A percentile compares a stretch with the other conserved stretches of the same genome.
phyloP scores from a whole-genome alignment of 1,140 invertebrate genomes.

The Drosophila guanche region DNA sequence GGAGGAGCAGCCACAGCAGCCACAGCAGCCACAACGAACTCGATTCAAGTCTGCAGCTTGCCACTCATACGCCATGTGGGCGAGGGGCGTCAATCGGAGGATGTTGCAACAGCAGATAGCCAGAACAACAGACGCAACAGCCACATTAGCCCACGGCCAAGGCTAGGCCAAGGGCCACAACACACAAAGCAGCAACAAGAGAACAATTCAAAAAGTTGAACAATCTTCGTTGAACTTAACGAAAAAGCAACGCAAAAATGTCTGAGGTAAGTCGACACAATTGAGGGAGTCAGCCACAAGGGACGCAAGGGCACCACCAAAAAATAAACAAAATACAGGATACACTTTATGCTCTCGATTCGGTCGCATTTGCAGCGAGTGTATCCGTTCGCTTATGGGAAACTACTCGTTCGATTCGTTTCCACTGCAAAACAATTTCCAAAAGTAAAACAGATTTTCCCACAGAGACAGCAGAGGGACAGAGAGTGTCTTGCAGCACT shows the following conservation, averaged over 20 bases:
- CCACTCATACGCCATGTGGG: constrained; percentile 63
- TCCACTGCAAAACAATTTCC: no score
- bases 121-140: constrained; percentile 11
- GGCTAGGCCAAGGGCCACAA: constrained; percentile 27
- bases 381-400: no score
- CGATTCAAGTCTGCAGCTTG: constrained; percentile 39
- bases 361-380: no score
- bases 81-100: constrained; percentile 41
- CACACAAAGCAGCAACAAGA: constrained; percentile 17
- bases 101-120: constrained; percentile 40
- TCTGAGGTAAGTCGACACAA: constrained; percentile 57
- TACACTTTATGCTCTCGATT: no score
- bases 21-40: constrained; percentile 54
- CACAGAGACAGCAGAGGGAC: no score
- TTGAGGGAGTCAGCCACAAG: not conserved
- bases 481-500: no score
- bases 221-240: constrained; percentile 31
- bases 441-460: no score
- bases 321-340: no score
- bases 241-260: constrained; percentile 58
- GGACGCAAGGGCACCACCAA: no score
- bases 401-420: no score
- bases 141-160: constrained; percentile 36
- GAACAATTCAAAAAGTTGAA: constrained; percentile 42
- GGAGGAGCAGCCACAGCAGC: constrained; percentile 23